phyloP scores from a whole-genome alignment of 1,140 invertebrate genomes.

The Lamellibrachia luymesi region DNA sequence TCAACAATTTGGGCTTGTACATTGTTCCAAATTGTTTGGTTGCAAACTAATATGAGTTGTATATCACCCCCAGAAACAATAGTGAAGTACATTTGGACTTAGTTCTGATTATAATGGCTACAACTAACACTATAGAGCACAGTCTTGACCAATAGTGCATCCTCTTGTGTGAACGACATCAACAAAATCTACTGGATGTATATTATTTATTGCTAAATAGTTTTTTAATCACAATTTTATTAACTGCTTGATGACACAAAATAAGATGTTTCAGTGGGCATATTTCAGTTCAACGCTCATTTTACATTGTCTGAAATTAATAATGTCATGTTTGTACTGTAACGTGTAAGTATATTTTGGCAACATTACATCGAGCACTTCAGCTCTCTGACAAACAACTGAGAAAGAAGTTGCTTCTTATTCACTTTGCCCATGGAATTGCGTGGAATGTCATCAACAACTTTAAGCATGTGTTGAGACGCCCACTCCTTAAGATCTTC shows the following conservation, averaged over 20 bases:
- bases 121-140: neutral
- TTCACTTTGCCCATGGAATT: slow-evolving; percentile 79
- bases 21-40: neutral
- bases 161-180: neutral
- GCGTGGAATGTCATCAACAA: slow-evolving; percentile 65
- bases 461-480: slow-evolving; percentile 62
- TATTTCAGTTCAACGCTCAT: neutral
- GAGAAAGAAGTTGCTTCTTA: slow-evolving; percentile 65
- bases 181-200: no score
- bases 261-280: neutral
- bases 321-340: neutral
- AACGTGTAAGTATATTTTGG: neutral
- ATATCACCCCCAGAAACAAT: neutral
- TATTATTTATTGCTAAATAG: no score
- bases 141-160: neutral
- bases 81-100: neutral
- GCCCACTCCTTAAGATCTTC: slow-evolving; percentile 65
- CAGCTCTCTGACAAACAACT: slow-evolving; percentile 8
- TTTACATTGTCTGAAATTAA: no score
- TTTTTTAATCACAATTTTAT: neutral
- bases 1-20: neutral
- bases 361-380: neutral
- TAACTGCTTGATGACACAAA: neutral
- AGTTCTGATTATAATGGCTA: neutral
- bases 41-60: neutral